Percentiles rank a stretch among this genome's conserved stretches.
phyloP scores from a whole-genome alignment of 2,888 invertebrate genomes.

The Rhagium mordax region DNA sequence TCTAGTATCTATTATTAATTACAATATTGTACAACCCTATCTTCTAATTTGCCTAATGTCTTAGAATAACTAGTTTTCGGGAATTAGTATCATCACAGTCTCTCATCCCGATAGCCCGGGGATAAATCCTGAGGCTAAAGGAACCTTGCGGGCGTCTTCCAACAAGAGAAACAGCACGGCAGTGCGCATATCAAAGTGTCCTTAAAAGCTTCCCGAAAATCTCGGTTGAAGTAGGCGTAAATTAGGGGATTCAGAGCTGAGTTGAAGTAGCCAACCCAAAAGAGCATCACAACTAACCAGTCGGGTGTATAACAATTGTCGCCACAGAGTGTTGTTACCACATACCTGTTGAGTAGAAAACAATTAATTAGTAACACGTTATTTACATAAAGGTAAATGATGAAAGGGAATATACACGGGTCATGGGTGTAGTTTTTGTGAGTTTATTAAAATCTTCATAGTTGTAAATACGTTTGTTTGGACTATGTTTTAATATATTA shows the following conservation, averaged over 20 bases:
- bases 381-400: background rate
- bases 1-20: background rate
- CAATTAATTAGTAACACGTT: slow-evolving; percentile 1
- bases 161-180: slow-evolving; percentile 85
- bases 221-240: slow-evolving; percentile 96
- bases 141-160: slow-evolving; percentile 77
- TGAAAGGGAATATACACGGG: background rate
- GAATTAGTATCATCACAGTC: slow-evolving; percentile 60
- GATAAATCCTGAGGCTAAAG: slow-evolving; percentile 68
- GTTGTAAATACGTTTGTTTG: no score
- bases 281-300: slow-evolving; percentile 79
- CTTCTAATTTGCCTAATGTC: slow-evolving; percentile 25
- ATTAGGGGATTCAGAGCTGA: slow-evolving; percentile 95
- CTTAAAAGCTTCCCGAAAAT: slow-evolving; percentile 97
- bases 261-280: slow-evolving; percentile 98
- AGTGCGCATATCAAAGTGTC: slow-evolving; percentile 89
- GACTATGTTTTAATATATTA: no score
- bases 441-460: background rate
- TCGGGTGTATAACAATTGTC: slow-evolving; percentile 77
- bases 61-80: slow-evolving; percentile 28
- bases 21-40: slow-evolving; percentile 15
- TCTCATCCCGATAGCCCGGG: slow-evolving; percentile 63
- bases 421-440: background rate
- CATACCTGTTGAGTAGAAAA: slow-evolving; percentile 77
- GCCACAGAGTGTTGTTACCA: slow-evolving; percentile 87